Evolutionary conservation across 1,140 invertebrate genomes (phyloP), one percentile per base, ranked within the genome.

Genomic region (Trypoxylus dichotomus): DNA sequence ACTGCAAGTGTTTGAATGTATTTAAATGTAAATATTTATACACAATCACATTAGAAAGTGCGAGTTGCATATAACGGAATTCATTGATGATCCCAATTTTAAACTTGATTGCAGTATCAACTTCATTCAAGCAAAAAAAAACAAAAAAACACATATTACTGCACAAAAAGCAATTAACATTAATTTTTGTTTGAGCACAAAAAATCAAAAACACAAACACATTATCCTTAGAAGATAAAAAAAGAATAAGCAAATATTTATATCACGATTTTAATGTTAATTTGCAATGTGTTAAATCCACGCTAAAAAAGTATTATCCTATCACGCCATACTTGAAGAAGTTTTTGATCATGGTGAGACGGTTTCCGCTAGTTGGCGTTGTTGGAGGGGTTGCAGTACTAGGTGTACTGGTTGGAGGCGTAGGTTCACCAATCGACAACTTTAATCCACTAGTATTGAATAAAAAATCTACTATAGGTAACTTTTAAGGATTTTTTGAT

Each of bases 261-360:
- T 68, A 13, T 37, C 32, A 37, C 32, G 32, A 37, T 8, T 37
- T 37, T 68, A 6, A 24, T 24, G 27, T 68, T 68, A 68, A 68
- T 68, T 29, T 68, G 13, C 24, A 25, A 68, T 68, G 60, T 68
- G 60, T 68, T 78, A 75, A 75, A 27, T 27, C 41, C 3, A 74
- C 27, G 19, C 71, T 63, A 75, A 75, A 76, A 76, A 32, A 42
- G 25, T 37, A 75, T 74, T 37, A 74, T 74, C 19, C 37, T 15
- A 74, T 21, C 29, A 74, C 3, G n/a, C 47, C 83, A 81, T 92
- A 97, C 95, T 97, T 97, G 93, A 96, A 96, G 91, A 96, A 96
- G 91, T 95, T 96, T 90, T 96, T 97, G 91, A 97, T 95, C 89
- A 96, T 95, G 90, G 94, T 94, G 86, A 95, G 91, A 87, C 94